A percentile compares a stretch with the other conserved stretches of the same genome.
Evolutionary conservation across 1,140 invertebrate genomes (phyloP).

Genomic region (Temnothorax longispinosus): DNA sequence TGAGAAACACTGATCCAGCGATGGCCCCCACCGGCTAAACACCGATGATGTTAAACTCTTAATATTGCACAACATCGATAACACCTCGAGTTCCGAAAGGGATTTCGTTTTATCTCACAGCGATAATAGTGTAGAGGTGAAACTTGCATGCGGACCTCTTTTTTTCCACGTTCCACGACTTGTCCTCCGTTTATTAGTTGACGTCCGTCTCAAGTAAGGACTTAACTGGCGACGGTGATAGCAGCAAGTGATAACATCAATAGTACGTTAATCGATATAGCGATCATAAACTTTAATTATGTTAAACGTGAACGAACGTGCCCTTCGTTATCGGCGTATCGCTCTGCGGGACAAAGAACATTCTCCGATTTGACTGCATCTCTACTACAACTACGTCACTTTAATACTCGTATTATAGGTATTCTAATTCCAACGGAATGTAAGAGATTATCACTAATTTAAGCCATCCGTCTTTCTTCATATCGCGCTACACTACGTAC

Average conservation of each 20-base stretch:
- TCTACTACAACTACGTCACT: constrained; percentile 7
- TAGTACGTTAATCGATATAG: constrained; percentile 22
- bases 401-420: not conserved
- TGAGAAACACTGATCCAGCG: constrained; percentile 81
- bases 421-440: constrained; percentile 28
- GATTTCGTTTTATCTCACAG: constrained; percentile 48
- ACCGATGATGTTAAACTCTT: constrained; percentile 72
- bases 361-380: constrained; percentile 18
- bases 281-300: constrained; percentile 6
- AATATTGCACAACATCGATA: constrained; percentile 77
- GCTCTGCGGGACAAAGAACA: constrained; percentile 23
- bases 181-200: constrained; percentile 21
- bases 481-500: not conserved
- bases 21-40: constrained; percentile 64
- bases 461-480: constrained; percentile 3
- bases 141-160: constrained; percentile 25
- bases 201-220: constrained; percentile 24
- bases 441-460: constrained; percentile 31
- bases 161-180: not conserved
- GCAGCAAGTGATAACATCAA: constrained; percentile 37
- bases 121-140: constrained; percentile 58
- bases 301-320: constrained; percentile 5
- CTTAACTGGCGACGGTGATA: constrained; percentile 64
- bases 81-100: constrained; percentile 66
- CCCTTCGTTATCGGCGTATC: constrained; percentile 21